Base-by-base conservation (phyloP, 2,113 vertebrate genomes). In the Pseudonaja textilis region DNA sequence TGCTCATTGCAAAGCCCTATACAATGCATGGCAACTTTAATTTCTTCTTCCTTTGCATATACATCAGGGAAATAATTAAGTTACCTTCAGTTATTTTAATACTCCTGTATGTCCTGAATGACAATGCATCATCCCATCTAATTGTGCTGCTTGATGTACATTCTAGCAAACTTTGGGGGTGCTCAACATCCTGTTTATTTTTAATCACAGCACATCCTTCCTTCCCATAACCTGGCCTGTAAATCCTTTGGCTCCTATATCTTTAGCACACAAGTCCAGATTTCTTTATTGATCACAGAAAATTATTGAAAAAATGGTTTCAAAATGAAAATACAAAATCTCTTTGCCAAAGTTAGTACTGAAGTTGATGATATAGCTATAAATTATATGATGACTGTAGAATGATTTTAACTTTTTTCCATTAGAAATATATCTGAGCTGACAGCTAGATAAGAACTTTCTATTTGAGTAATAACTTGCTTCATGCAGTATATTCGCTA, bases 321-420 rank as follows among this genome's bases (percentile, higher is more conserved):
- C 8, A 89, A 90, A 93, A 59, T n/a, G 9, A 9, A 74, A 16
- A n/a, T 16, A 16, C 45, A 29, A 47, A 23, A 16, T 39, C 54
- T 5, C 54, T 81, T 55, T 85, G 29, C 89, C 59, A 39, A 89
- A 18, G 18, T 20, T 29, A 88, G 5, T 20, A 4, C 18, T 54
- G 47, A 88, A 8, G 7, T 7, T n/a, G 87, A 88, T 88, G 26
- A 34, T 54, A 54, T n/a, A 88, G 87, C 50, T 87, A 39, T 34
- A 47, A 4, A 12, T 86, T 59, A 57, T 11, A 52, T 12, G 39
- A n/a, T 22, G 64, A 95, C 90, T 92, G 91, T 95, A 94, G 94
- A 93, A 93, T 95, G 94, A 93, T 95, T 91, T 91, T 2, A n/a
- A 93, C 92, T 96, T 94, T 50, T 94, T 95, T 87, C 94, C 88